Percentiles rank a stretch among this genome's conserved stretches.
Conservation (phyloP, 2,888 invertebrate genomes). For the Rhingia rostrata region DNA sequence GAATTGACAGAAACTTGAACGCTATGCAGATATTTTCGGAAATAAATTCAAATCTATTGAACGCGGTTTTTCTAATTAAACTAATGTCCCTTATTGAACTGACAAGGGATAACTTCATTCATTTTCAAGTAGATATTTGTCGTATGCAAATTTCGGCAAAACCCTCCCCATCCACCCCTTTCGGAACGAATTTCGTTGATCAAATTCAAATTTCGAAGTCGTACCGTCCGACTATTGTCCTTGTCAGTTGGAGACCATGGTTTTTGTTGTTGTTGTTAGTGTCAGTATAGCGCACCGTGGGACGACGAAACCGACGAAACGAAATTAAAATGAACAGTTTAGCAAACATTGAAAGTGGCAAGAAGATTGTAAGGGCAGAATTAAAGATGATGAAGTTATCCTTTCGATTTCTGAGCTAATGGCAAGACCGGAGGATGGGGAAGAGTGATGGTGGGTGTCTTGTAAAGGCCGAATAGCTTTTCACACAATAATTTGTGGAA, state of each 20-base stretch:
- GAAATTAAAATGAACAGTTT: slow-evolving; percentile 74
- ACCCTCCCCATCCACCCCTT: slow-evolving; percentile 36
- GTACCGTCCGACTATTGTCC: slow-evolving; percentile 45
- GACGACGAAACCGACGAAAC: slow-evolving; percentile 36
- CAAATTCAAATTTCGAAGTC: slow-evolving; percentile 67
- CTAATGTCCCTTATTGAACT: slow-evolving; percentile 74
- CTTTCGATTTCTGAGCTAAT: slow-evolving; percentile 61
- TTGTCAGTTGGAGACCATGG: slow-evolving; percentile 17
- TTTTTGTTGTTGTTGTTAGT: neutral
- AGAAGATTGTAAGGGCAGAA: slow-evolving; percentile 67
- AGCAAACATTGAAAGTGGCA: slow-evolving; percentile 72
- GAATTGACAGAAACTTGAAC: neutral
- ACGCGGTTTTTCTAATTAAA: slow-evolving; percentile 74
- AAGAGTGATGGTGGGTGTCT: slow-evolving; percentile 4
- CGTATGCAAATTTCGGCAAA: slow-evolving; percentile 67
- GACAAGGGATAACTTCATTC: slow-evolving; percentile 73
- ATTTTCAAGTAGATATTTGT: slow-evolving; percentile 72
- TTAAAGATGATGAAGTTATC: slow-evolving; percentile 74
- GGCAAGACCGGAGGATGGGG: slow-evolving; percentile 7
- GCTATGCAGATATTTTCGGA: neutral
- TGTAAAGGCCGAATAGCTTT: slow-evolving; percentile 62
- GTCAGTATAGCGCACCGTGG: neutral
- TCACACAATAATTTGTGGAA: slow-evolving; percentile 69
- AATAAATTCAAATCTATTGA: slow-evolving; percentile 50
- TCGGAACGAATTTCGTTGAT: slow-evolving; percentile 57